Percentiles rank a stretch among this genome's conserved stretches.
Conservation (phyloP, 1,140 invertebrate species). For the Dolichoris vasculosae region DNA sequence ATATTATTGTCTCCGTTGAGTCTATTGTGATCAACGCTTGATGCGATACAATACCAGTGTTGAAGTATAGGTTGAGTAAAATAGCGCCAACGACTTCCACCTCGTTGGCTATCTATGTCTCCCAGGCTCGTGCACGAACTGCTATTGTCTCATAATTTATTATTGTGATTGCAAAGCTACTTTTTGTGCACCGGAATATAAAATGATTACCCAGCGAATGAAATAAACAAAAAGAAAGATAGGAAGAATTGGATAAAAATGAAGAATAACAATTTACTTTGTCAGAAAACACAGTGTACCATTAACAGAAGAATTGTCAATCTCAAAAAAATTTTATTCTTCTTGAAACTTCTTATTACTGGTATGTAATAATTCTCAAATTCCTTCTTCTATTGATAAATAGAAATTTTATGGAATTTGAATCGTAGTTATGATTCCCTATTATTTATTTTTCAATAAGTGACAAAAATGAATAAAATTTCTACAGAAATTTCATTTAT, state of each 20-base stretch:
- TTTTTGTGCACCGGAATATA: neutral
- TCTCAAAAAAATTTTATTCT: too few species aligned
- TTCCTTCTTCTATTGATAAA: too few species aligned
- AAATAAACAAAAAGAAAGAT: neutral
- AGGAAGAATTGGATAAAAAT: too few species aligned
- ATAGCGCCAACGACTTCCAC: constrained; percentile 24
- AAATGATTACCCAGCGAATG: neutral
- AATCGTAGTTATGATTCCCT: too few species aligned
- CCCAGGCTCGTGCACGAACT: constrained; percentile 11
- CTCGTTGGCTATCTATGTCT: constrained; percentile 32
- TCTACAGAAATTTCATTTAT: too few species aligned
- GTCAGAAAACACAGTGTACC: neutral
- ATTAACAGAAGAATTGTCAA: too few species aligned
- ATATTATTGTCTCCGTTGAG: constrained; percentile 62
- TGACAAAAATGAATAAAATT: too few species aligned
- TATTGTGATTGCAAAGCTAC: constrained; percentile 57
- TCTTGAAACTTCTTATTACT: too few species aligned
- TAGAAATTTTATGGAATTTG: too few species aligned
- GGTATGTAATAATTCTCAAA: too few species aligned
- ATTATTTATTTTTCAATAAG: too few species aligned
- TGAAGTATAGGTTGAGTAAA: constrained; percentile 28
- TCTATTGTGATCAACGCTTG: constrained; percentile 61
- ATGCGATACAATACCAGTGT: constrained; percentile 59
- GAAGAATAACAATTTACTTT: neutral
- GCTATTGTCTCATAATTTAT: constrained; percentile 62